phyloP scores from a whole-genome alignment of 1,140 invertebrate genomes.

The Linepithema humile region DNA sequence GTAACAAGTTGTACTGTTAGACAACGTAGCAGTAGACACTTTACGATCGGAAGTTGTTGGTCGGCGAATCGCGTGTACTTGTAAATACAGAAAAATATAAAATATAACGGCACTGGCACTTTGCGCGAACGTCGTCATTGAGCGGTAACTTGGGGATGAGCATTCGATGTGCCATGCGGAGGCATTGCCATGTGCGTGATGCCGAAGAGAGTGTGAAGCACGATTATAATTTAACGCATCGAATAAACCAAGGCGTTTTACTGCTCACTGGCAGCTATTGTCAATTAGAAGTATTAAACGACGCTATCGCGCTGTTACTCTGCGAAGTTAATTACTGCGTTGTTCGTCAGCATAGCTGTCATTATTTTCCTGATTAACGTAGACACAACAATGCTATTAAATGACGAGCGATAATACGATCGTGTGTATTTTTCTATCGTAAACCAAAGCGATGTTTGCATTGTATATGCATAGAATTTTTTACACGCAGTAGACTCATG shows the following conservation, averaged over 20 bases:
- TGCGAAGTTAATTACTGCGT: not conserved
- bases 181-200: slow-evolving; percentile 17
- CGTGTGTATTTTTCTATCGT: slow-evolving; percentile 6
- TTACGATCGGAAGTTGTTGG: slow-evolving; percentile 56
- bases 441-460: slow-evolving; percentile 16
- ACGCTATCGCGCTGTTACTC: slow-evolving; percentile 5
- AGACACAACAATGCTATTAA: slow-evolving; percentile 8
- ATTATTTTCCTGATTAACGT: not conserved
- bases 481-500: not conserved
- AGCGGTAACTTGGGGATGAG: not conserved
- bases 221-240: slow-evolving; percentile 24
- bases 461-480: not conserved
- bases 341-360: slow-evolving; percentile 4
- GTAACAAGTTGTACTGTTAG: slow-evolving; percentile 63
- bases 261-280: not conserved
- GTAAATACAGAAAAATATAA: slow-evolving; percentile 34
- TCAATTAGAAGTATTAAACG: slow-evolving; percentile 9
- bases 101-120: slow-evolving; percentile 25
- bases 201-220: not conserved
- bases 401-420: slow-evolving; percentile 14
- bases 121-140: slow-evolving; percentile 13
- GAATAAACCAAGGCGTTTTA: slow-evolving; percentile 12
- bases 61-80: slow-evolving; percentile 32
- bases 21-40: slow-evolving; percentile 20
- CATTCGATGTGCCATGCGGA: not conserved